Evolutionary conservation across 2,113 vertebrate species (phyloP).

Genomic region (Eulacestoma nigropectus): DNA sequence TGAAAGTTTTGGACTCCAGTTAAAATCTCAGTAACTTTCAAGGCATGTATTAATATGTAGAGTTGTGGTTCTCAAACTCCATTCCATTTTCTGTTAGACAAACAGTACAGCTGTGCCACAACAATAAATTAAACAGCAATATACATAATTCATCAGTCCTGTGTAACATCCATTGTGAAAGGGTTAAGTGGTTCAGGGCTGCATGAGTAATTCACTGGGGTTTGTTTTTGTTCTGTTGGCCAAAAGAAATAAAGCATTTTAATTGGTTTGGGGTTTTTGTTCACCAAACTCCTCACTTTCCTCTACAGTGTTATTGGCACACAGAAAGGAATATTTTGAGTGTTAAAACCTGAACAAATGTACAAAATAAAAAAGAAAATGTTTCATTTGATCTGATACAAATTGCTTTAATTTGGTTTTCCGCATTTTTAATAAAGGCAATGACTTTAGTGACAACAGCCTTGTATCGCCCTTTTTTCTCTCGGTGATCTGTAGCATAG

Average conservation of each 20-base stretch:
- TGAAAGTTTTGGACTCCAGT: neutral
- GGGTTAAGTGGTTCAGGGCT: slow-evolving; percentile 22
- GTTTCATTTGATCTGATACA: neutral
- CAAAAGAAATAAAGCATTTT: neutral
- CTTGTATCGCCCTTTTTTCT: neutral
- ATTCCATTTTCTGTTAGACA: neutral
- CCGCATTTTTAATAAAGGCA: neutral
- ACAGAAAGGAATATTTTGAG: neutral
- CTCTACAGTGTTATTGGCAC: neutral
- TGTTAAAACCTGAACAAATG: neutral
- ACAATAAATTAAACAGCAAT: neutral
- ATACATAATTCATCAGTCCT: neutral
- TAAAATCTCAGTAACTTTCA: neutral
- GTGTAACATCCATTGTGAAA: neutral
- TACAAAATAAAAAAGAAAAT: neutral
- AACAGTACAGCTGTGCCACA: neutral
- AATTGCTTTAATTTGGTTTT: neutral
- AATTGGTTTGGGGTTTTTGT: neutral
- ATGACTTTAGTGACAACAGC: neutral
- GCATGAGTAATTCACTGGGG: neutral
- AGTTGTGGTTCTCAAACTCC: neutral
- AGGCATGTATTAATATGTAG: neutral
- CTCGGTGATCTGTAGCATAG: neutral
- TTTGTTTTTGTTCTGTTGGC: neutral
- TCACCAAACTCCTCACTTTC: neutral